Percentiles rank a stretch among this genome's conserved stretches.
These are phyloP conservation scores for Neomicropteryx cornuta DNA, from an alignment of 1,140 invertebrate genomes.

Conservation along the genomic window DNA sequence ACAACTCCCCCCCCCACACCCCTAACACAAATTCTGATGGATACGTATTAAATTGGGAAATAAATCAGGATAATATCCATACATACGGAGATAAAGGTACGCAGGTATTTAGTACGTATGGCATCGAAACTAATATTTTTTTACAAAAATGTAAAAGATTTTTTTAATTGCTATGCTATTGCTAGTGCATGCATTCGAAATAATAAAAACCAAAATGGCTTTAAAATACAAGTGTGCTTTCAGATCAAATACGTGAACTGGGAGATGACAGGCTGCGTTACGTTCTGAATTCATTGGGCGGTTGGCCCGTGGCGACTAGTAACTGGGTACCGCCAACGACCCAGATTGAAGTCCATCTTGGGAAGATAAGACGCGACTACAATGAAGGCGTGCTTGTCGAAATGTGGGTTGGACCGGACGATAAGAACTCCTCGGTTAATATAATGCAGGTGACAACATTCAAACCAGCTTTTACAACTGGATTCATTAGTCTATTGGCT, in stretches of 20 bases:
- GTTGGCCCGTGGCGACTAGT: slow-evolving; percentile 63
- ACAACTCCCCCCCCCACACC: too few species aligned
- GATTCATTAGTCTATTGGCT: too few species aligned
- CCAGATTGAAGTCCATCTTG: slow-evolving; percentile 54
- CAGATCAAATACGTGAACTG: slow-evolving; percentile 59
- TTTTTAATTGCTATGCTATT: too few species aligned
- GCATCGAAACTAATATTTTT: too few species aligned
- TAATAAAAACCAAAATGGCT: background rate
- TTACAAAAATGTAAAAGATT: too few species aligned
- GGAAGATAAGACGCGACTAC: slow-evolving; percentile 53
- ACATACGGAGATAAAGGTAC: too few species aligned
- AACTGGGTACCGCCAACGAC: slow-evolving; percentile 50
- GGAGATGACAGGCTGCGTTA: slow-evolving; percentile 52
- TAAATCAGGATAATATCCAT: too few species aligned
- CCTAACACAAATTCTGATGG: too few species aligned
- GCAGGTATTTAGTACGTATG: too few species aligned
- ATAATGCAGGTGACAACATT: slow-evolving; percentile 62
- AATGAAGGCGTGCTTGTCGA: slow-evolving; percentile 68
- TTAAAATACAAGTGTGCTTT: slow-evolving; percentile 9
- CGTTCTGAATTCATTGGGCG: slow-evolving; percentile 51
- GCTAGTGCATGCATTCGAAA: background rate
- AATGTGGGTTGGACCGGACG: slow-evolving; percentile 74
- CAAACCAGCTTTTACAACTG: too few species aligned
- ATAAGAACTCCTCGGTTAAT: slow-evolving; percentile 75
- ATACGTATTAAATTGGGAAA: too few species aligned